These are phyloP conservation scores for Lypha dubia DNA, from an alignment of 2,888 invertebrate genomes.

Conservation along the genomic window DNA sequence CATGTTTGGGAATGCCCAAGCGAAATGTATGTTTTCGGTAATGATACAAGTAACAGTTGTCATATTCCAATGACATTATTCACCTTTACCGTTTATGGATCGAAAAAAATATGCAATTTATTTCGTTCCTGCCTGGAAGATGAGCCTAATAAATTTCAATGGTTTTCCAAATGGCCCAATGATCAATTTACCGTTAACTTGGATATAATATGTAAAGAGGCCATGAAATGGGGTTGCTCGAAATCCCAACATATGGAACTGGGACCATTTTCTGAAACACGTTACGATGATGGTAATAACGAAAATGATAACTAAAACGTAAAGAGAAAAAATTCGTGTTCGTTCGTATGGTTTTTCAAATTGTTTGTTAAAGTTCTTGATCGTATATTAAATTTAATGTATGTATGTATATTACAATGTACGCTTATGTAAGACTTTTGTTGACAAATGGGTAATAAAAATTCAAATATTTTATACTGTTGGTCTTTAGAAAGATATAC, in stretches of 20 bases:
- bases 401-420: neutral
- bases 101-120: constrained; percentile 72
- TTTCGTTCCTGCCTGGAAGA: constrained; percentile 75
- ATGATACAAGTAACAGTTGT: constrained; percentile 72
- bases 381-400: neutral
- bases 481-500: too few species aligned
- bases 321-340: neutral
- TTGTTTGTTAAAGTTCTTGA: neutral
- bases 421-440: too few species aligned
- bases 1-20: constrained; percentile 75
- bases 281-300: constrained; percentile 62
- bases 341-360: neutral
- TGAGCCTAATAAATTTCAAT: constrained; percentile 64
- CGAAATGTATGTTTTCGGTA: constrained; percentile 77
- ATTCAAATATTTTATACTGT: too few species aligned
- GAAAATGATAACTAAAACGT: constrained; percentile 34
- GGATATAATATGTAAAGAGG: constrained; percentile 76
- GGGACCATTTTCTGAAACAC: constrained; percentile 73
- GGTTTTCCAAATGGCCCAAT: constrained; percentile 73
- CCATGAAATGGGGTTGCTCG: constrained; percentile 78
- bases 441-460: too few species aligned
- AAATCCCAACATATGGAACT: constrained; percentile 76
- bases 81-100: constrained; percentile 76
- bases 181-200: constrained; percentile 76
- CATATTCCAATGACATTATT: constrained; percentile 74